phyloP scores from a whole-genome alignment of 2,113 vertebrate species.

The Glareola pratincola region DNA sequence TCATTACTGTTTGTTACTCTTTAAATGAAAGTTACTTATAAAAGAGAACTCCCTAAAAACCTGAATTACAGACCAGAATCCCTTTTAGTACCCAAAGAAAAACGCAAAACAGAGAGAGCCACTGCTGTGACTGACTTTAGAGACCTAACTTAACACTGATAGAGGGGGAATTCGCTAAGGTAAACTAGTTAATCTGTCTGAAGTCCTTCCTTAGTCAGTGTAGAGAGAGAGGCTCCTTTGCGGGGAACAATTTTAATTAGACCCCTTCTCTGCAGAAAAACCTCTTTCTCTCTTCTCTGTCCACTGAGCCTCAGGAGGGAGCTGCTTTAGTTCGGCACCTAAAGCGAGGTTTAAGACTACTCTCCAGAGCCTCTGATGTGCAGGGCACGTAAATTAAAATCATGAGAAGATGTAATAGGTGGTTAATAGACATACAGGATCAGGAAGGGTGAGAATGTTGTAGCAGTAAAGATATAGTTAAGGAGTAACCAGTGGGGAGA shows the following conservation, averaged over 20 bases:
- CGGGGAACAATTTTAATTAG: background rate
- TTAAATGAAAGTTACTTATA: background rate
- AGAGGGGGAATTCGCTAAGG: background rate
- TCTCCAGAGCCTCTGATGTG: background rate
- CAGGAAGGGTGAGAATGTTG: background rate
- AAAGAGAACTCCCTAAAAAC: background rate
- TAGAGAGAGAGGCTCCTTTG: background rate
- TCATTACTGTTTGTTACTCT: background rate
- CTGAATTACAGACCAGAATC: background rate
- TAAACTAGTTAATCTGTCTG: background rate
- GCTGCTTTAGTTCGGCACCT: background rate
- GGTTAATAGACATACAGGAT: background rate
- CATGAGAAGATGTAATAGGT: background rate
- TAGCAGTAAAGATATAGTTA: background rate
- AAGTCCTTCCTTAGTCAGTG: background rate
- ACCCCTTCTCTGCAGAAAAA: background rate
- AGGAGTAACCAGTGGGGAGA: background rate
- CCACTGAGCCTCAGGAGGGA: background rate
- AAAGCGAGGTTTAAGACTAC: background rate
- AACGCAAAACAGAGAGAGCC: background rate
- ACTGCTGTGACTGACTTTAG: rapidly evolving
- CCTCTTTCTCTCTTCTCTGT: background rate
- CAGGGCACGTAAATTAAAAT: background rate
- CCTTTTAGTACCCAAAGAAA: background rate
- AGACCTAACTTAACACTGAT: background rate